A percentile compares a stretch with the other conserved stretches of the same genome.
phyloP scores from a whole-genome alignment of 1,140 invertebrate genomes.

The Agrypnia vestita region DNA sequence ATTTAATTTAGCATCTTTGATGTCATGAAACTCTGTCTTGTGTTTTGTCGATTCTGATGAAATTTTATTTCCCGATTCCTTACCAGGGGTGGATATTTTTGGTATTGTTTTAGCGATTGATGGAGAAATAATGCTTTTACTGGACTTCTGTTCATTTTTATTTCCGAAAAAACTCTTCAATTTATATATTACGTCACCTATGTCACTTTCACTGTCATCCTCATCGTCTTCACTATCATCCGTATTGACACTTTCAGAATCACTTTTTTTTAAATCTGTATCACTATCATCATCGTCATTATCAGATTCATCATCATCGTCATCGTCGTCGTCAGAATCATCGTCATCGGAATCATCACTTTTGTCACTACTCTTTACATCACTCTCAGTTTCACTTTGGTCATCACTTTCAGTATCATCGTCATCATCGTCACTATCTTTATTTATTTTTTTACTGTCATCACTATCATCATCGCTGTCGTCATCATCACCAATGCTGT shows the following conservation, averaged over 20 bases:
- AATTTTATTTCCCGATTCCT: background rate
- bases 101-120: background rate
- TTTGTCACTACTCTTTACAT: conserved; percentile 47
- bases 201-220: conserved; percentile 39
- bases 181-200: conserved; percentile 24
- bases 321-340: conserved; percentile 44
- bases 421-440: conserved; percentile 39
- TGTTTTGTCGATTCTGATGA: background rate
- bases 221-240: conserved; percentile 48
- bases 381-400: conserved; percentile 50
- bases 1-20: background rate
- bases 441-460: conserved; percentile 35
- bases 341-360: conserved; percentile 53
- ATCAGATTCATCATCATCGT: conserved; percentile 50
- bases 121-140: background rate
- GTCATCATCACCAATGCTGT: conserved; percentile 54
- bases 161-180: background rate
- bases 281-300: conserved; percentile 56
- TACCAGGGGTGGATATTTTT: background rate
- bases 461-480: conserved; percentile 49
- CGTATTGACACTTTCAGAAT: conserved; percentile 24
- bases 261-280: conserved; percentile 50
- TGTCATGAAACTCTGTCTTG: background rate
- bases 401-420: conserved; percentile 59
- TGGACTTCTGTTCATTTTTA: background rate